Evolutionary conservation across 2,797 vertebrate species (phyloP).

Genomic region (Lerista edwardsae): DNA sequence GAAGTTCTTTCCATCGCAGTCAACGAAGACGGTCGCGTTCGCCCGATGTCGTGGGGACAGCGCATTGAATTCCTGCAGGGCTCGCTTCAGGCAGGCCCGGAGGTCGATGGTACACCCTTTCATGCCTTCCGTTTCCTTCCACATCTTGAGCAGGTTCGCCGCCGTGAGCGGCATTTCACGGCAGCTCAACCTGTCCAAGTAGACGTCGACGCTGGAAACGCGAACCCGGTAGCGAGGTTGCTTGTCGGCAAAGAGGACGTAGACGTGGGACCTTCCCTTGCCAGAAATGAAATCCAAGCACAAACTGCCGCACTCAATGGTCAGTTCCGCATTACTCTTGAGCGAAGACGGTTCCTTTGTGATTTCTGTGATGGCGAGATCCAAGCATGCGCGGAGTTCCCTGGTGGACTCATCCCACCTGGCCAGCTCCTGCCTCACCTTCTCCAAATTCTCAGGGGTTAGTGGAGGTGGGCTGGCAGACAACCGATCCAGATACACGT

Average conservation of each 20-base stretch:
- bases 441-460: conserved; percentile 17
- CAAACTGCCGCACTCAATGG: background rate
- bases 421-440: conserved; percentile 18
- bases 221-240: conserved; percentile 19
- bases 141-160: conserved; percentile 31
- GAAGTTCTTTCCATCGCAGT: conserved; percentile 37
- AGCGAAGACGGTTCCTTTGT: conserved; percentile 22
- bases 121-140: conserved; percentile 27
- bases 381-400: conserved; percentile 16
- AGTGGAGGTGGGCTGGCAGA: background rate
- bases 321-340: conserved; percentile 15
- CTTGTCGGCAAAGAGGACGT: conserved; percentile 5
- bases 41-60: conserved; percentile 15
- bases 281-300: conserved; percentile 37
- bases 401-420: conserved; percentile 18
- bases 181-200: conserved; percentile 19
- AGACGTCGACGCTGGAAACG: conserved; percentile 4
- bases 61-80: conserved; percentile 33
- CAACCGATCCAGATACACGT: conserved; percentile 19
- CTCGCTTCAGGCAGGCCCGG: conserved; percentile 37
- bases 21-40: conserved; percentile 37
- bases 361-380: conserved; percentile 18
- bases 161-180: conserved; percentile 4
- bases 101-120: conserved; percentile 36
- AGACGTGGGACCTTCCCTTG: conserved; percentile 19